Evolutionary conservation across 2,888 invertebrate species (phyloP).

Genomic region (Drosophila melanosoma): DNA sequence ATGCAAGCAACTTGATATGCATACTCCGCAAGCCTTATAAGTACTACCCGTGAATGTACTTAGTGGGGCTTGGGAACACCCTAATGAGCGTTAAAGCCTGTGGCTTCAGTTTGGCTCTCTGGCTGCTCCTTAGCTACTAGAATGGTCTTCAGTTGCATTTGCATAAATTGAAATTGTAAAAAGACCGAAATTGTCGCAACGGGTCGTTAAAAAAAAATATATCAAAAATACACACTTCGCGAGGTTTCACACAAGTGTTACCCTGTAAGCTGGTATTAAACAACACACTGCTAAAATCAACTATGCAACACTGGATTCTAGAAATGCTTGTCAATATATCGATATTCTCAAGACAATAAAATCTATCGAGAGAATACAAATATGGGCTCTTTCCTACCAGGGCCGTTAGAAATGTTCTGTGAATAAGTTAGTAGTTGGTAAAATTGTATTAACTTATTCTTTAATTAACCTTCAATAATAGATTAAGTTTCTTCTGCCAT

Average conservation of each 20-base stretch:
- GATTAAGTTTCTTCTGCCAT: no score
- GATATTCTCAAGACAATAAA: background rate
- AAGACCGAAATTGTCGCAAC: slow-evolving; percentile 37
- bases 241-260: background rate
- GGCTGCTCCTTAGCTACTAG: background rate
- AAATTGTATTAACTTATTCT: background rate
- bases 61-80: slow-evolving; percentile 6
- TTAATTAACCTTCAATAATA: no score
- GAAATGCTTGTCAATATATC: background rate
- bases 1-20: slow-evolving; percentile 37
- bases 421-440: no score
- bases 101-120: slow-evolving; percentile 28
- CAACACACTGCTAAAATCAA: background rate
- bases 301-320: background rate
- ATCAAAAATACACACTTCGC: slow-evolving; percentile 5
- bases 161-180: slow-evolving; percentile 70
- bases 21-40: background rate
- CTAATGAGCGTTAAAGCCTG: slow-evolving; percentile 75
- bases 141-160: slow-evolving; percentile 62
- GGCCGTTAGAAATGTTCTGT: background rate
- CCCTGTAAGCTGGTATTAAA: background rate
- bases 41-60: slow-evolving; percentile 9
- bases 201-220: slow-evolving; percentile 7
- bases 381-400: background rate
- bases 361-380: background rate